Base-by-base conservation (phyloP, 2,797 vertebrate genomes). In the Podarcis siculus region DNA sequence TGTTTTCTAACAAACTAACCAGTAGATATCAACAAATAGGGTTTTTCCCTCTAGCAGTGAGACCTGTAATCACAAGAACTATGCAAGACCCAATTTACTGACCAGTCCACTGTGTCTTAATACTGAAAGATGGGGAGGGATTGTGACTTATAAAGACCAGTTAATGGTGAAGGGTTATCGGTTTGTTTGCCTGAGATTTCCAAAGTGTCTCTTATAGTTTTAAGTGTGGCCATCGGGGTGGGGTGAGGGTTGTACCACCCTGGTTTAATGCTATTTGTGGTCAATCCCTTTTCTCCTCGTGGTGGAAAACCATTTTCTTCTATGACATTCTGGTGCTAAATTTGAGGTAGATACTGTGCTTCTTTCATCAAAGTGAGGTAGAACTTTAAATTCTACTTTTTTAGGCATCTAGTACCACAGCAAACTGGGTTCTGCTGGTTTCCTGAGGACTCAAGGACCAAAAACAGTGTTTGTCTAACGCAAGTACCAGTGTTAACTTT, bases 11-110 rank as follows among this genome's bases (percentile, higher is more conserved):
- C 94, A 94, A 94, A 93, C 94, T 94, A 7, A 94, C 88, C 88
- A 97, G 97, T 94, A 97, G 96, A 97, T 97, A 97, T 97, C 96
- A 97, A 95, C 94, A 89, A 95, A 96, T 93, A 94, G 89, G 25
- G 84, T 95, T 86, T 71, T 89, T 95, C 96, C 97, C 97, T 96
- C 98, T 98, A 97, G 98, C 98, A 95, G 96, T 98, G 96, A 98
- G 97, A 98, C 97, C 97, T 98, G 94, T 0, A 0, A 92, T 97
- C 94, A 94, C 95, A 95, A 85, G 95, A 97, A 95, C 95, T 97
- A 96, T 96, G 97, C 86, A 94, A 94, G 89, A 89, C 83, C 91
- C 87, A 88, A 72, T 93, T 93, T 27, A 32, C 73, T 66, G 85
- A 0, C 85, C 87, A 86, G 92, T 92, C 86, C 87, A 87, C 89